Base-by-base conservation (phyloP, 2,113 vertebrate species). In the Dunckerocampus dactyliophorus region DNA sequence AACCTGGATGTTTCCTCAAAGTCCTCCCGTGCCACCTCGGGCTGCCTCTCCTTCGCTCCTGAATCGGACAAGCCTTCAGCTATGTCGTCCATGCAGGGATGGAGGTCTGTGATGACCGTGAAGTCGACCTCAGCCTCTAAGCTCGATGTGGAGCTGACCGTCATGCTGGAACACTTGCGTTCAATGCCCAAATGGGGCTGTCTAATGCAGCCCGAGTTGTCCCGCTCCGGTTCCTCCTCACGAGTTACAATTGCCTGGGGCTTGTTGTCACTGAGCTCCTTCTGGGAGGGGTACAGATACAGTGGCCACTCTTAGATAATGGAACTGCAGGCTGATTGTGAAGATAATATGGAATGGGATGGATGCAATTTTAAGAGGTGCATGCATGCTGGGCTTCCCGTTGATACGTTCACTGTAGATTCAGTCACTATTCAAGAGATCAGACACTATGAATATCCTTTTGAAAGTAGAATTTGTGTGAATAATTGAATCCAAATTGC, bases 161-260 rank as follows among this genome's bases (percentile, higher is more conserved):
- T 97, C 90, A 97, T 96, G 89, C 94, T 97, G 83, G 95, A 97
- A 86, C 93, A 97, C 83, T 96, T 98, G 63, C 95, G 93, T 74
- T 98, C 96, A 0, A 97, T 97, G 81, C 93, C 91, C 83, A 98
- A 87, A 64, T 94, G 93, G 69, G 86, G 92, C 82, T 98, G 95
- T 76, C 94, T 95, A 85, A 94, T 87, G 79, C 91, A 93, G 46
- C 90, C 90, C 0, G 91, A 87, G 0, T 92, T 89, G 54, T 94
- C 93, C 59, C 89, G 92, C 80, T 96, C 93, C 83, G 92, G 93
- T 74, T 96, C 94, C 39, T 94, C 94, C 73, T 99, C 96, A 0
- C 75, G 72, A 55, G 76, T 65, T 1, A 76, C 46, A 58, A 67
- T 67, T 0, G 82, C 65, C 55, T 66, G 80, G 46, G 81, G 73